Conservation (phyloP, 1,140 invertebrate genomes). For the Fopius arisanus region DNA sequence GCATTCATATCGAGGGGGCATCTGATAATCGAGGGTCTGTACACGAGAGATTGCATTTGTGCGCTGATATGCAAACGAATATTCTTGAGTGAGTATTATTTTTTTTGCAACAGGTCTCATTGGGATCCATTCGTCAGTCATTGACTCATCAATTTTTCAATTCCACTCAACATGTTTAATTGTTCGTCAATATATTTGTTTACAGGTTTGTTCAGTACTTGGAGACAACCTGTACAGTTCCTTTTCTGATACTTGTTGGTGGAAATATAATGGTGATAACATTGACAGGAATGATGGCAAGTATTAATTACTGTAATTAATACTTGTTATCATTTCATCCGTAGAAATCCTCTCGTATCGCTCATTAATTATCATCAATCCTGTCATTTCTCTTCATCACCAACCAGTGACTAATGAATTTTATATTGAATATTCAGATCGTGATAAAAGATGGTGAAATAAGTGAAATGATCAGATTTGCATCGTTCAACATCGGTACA, state of each 20-base stretch:
- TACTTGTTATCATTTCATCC: no score
- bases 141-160: no score
- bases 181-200: not conserved
- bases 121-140: no score
- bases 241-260: not conserved
- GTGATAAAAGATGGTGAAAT: constrained; percentile 11
- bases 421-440: not conserved
- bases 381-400: not conserved
- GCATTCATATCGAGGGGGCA: no score
- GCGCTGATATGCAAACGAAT: not conserved
- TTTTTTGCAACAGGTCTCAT: no score
- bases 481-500: constrained; percentile 15
- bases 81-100: not conserved
- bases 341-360: no score
- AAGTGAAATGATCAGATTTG: constrained; percentile 17
- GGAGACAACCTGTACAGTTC: constrained; percentile 2
- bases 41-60: not conserved
- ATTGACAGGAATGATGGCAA: constrained; percentile 17
- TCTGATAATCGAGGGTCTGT: no score
- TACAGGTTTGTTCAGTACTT: constrained; percentile 3
- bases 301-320: not conserved
- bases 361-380: no score
- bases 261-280: constrained; percentile 6
- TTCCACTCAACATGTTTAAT: not conserved
- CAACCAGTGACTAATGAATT: not conserved